phyloP scores from a whole-genome alignment of 1,140 invertebrate species.

The Elymnias hypermnestra region DNA sequence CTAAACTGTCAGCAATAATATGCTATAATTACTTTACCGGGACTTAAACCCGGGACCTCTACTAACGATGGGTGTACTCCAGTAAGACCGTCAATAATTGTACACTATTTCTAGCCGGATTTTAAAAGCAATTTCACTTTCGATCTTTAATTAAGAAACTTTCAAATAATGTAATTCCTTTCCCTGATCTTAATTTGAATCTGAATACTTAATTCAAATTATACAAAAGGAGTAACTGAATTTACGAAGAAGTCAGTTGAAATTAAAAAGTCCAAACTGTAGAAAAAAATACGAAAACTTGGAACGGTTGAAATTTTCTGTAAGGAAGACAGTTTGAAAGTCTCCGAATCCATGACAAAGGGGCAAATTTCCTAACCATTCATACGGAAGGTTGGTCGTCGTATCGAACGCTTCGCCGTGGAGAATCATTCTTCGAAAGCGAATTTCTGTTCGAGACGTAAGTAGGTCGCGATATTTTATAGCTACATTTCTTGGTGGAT shows the following conservation, averaged over 20 bases:
- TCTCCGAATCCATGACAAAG: conserved; percentile 34
- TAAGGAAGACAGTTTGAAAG: conserved; percentile 16
- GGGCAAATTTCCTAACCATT: conserved; percentile 49
- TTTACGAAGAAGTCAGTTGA: not conserved
- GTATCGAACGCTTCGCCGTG: conserved; percentile 35
- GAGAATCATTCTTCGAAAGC: conserved; percentile 52
- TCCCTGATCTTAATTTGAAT: too few relatives aligned
- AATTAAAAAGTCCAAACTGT: not conserved
- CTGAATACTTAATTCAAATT: too few relatives aligned
- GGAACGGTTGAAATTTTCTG: not conserved
- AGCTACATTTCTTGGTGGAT: conserved; percentile 28
- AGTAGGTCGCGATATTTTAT: conserved; percentile 57
- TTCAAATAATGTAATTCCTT: too few relatives aligned
- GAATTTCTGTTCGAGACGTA: conserved; percentile 49
- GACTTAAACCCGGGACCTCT: too few relatives aligned
- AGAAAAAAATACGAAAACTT: not conserved
- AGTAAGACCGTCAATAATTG: too few relatives aligned
- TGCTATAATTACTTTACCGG: too few relatives aligned
- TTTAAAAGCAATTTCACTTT: too few relatives aligned
- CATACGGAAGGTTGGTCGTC: conserved; percentile 32
- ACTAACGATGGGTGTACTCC: too few relatives aligned
- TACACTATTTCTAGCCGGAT: too few relatives aligned
- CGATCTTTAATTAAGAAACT: too few relatives aligned
- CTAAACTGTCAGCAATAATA: too few relatives aligned
- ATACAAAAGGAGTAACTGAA: not conserved